Evolutionary conservation across 2,888 invertebrate genomes (phyloP).

Genomic region (Bibio marci): DNA sequence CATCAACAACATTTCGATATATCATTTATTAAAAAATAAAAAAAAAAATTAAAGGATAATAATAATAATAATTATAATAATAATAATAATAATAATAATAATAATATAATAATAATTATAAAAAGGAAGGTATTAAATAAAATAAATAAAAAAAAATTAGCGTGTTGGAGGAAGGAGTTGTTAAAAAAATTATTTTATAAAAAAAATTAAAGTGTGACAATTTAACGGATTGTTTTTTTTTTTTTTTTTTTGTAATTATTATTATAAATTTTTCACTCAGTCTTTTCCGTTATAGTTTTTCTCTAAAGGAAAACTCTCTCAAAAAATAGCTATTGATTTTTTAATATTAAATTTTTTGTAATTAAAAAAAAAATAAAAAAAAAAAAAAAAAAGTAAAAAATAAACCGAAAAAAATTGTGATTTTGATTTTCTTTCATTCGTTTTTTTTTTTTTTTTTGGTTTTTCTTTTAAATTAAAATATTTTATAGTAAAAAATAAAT

Average conservation of each 20-base stretch:
- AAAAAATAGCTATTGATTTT: not conserved
- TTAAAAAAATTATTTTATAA: not conserved
- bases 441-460: not conserved
- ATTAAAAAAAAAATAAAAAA: not conserved
- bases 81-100: too few relatives aligned
- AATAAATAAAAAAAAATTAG: too few relatives aligned
- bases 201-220: conserved; percentile 15
- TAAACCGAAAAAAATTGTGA: too few relatives aligned
- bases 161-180: too few relatives aligned
- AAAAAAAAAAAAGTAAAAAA: too few relatives aligned
- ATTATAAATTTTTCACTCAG: conserved; percentile 31
- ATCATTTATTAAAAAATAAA: not conserved
- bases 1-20: conserved; percentile 2
- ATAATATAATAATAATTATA: too few relatives aligned
- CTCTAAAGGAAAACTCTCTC: conserved; percentile 2
- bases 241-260: not conserved
- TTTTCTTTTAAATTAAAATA: not conserved
- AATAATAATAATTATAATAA: too few relatives aligned
- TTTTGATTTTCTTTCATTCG: not conserved
- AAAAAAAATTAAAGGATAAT: too few relatives aligned
- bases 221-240: conserved; percentile 30
- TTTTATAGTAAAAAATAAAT: conserved; percentile 2
- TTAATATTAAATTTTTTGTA: too few relatives aligned
- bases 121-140: too few relatives aligned
- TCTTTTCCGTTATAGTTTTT: conserved; percentile 30